These are phyloP conservation scores for Griposia aprilina DNA, from an alignment of 2,888 invertebrate genomes.

Conservation along the genomic window DNA sequence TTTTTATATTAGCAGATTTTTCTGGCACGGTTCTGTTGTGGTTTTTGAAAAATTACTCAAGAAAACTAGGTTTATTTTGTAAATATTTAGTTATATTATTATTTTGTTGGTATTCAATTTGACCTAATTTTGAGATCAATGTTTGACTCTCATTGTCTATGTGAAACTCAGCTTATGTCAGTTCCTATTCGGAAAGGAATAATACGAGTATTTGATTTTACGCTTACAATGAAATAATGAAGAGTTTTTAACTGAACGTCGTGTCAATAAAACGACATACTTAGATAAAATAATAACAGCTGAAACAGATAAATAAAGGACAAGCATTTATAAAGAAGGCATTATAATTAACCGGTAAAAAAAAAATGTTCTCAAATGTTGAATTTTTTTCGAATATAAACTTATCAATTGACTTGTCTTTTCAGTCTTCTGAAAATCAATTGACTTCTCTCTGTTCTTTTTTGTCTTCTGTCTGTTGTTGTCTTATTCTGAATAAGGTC, in stretches of 20 bases:
- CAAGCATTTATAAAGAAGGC: neutral
- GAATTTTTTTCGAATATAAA: neutral
- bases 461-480: too few relatives aligned
- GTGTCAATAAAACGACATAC: too few relatives aligned
- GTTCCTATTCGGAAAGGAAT: neutral
- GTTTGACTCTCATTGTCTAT: neutral
- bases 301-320: neutral
- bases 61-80: too few relatives aligned
- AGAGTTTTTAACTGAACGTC: too few relatives aligned
- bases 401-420: too few relatives aligned
- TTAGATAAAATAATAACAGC: neutral
- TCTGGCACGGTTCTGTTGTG: too few relatives aligned
- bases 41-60: neutral
- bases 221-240: neutral
- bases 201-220: neutral
- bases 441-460: too few relatives aligned
- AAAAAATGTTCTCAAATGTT: too few relatives aligned
- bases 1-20: neutral
- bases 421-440: too few relatives aligned
- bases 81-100: too few relatives aligned
- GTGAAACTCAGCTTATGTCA: too few relatives aligned
- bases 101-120: neutral
- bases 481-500: neutral
- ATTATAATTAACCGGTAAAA: neutral
- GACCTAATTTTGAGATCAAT: neutral